Base-by-base conservation (phyloP, 2,888 invertebrate genomes). In the Scaeva pyrastri region DNA sequence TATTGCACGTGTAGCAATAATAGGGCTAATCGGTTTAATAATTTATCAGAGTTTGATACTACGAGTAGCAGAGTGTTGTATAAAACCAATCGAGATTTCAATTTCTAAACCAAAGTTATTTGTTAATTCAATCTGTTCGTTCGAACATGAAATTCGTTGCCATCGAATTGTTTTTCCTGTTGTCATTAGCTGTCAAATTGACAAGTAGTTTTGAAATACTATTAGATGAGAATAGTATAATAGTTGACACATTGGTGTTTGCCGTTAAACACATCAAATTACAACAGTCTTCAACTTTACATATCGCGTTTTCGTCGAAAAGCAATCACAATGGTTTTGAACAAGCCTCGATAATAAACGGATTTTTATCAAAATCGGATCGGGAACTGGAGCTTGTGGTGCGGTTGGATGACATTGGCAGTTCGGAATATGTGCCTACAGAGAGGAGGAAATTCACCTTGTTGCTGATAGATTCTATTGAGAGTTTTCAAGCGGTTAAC, bases 231-330 rank as follows among this genome's bases (percentile, higher is more conserved):
- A 14, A 45, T 3, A 45, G 14, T 8, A 58, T 75, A 16, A 2
- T 58, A 2, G n/a, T 58, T 8, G 75, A 84, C 0, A 41, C 52
- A 6, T 14, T 84, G 11, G 64, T 60, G 0, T 68, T 50, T 26
- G 60, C 66, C 10, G 19, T 75, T 0, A 31, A 72, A 23, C 48
- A 79, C 2, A 84, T 79, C 10, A 64, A 58, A 36, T 12, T 52
- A 5, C 2, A 66, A n/a, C 23, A 52, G n/a, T 56, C 58, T 6
- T 26, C 66, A 16, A 12, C 23, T 21, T 48, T 79, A 0, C 52
- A 84, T n/a, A 36, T 84, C 5, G 58, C 50, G 16, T 84, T 66
- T n/a, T 79, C 79, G 6, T 56, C 84, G 7, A 50, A 2, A 52
- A 79, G n/a, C 39, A 2, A 19, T 0, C 12, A 52, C 21, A 79